These are phyloP conservation scores for Melopsittacus undulatus DNA, from an alignment of 2,797 vertebrate genomes.

Conservation along the genomic window DNA sequence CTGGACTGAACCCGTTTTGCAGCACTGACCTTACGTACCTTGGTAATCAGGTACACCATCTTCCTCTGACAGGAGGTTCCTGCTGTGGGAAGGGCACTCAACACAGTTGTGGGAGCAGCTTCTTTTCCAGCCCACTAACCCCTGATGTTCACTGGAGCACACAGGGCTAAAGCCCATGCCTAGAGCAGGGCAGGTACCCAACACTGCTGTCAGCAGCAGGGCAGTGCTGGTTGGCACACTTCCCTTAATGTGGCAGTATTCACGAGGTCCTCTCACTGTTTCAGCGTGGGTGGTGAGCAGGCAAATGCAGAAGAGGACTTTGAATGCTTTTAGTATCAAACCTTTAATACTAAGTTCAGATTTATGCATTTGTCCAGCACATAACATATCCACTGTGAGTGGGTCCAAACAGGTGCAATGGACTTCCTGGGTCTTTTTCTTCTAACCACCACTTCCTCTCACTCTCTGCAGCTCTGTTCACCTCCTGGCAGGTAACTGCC, in stretches of 20 bases:
- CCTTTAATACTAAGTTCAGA: neutral
- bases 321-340: neutral
- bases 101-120: neutral
- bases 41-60: neutral
- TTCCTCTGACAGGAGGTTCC: neutral
- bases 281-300: rapidly evolving
- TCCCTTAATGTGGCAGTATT: neutral
- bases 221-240: too few species aligned
- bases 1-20: rapidly evolving
- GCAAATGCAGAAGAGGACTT: rapidly evolving
- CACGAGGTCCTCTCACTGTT: too few species aligned
- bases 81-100: neutral
- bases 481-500: neutral
- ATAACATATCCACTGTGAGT: rapidly evolving
- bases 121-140: neutral
- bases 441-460: neutral
- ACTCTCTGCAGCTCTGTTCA: neutral
- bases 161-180: neutral
- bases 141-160: neutral
- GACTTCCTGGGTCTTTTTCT: neutral
- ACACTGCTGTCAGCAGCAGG: neutral
- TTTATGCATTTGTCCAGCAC: rapidly evolving
- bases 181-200: neutral
- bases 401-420: neutral
- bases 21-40: neutral